These are phyloP conservation scores for Antitype chi DNA, from an alignment of 2,888 invertebrate genomes.

Conservation along the genomic window DNA sequence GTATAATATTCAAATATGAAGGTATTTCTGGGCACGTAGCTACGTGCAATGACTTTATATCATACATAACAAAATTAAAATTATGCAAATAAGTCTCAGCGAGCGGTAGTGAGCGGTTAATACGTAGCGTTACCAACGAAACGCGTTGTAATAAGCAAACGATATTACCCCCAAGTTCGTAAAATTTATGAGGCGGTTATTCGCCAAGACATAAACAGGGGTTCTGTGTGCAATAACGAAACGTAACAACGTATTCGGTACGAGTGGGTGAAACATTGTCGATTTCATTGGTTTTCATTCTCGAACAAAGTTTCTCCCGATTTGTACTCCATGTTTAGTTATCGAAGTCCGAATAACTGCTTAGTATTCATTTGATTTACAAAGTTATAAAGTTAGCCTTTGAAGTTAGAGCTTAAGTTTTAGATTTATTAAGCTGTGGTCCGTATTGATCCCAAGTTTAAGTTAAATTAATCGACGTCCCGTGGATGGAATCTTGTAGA, in stretches of 20 bases:
- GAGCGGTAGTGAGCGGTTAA: slow-evolving; percentile 76
- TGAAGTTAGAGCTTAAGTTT: slow-evolving; percentile 42
- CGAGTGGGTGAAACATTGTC: slow-evolving; percentile 63
- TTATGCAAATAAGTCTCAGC: slow-evolving; percentile 79
- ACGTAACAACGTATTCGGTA: slow-evolving; percentile 74
- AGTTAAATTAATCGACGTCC: slow-evolving; percentile 22
- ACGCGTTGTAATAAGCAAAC: slow-evolving; percentile 83
- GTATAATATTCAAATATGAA: slow-evolving; percentile 26
- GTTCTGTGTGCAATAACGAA: slow-evolving; percentile 72
- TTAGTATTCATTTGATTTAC: slow-evolving; percentile 54
- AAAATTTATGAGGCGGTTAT: slow-evolving; percentile 87
- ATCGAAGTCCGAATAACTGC: slow-evolving; percentile 42
- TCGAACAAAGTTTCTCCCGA: slow-evolving; percentile 50
- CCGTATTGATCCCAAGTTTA: slow-evolving; percentile 23
- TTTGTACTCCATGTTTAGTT: slow-evolving; percentile 43
- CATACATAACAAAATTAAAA: slow-evolving; percentile 76
- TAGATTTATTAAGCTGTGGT: slow-evolving; percentile 48
- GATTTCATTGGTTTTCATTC: slow-evolving; percentile 57
- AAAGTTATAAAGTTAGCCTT: slow-evolving; percentile 52
- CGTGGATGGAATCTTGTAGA: not conserved
- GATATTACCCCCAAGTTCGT: slow-evolving; percentile 84
- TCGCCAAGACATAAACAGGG: slow-evolving; percentile 81
- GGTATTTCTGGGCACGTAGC: slow-evolving; percentile 39
- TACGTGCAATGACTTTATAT: slow-evolving; percentile 62
- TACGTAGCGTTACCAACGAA: slow-evolving; percentile 76